phyloP scores from a whole-genome alignment of 2,113 vertebrate genomes.

The Glaucomys volans region DNA sequence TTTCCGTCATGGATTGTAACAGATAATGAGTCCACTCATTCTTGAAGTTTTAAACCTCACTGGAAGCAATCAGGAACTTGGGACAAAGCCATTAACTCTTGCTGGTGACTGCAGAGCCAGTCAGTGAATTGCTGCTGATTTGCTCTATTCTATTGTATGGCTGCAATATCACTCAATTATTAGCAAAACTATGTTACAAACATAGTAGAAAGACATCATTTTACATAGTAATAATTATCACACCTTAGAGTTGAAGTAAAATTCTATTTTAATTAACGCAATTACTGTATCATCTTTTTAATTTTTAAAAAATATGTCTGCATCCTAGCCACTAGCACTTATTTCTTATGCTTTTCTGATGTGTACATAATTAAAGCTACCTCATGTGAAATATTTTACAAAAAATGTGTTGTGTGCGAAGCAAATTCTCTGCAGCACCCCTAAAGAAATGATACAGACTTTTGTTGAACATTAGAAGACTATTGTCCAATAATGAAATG shows the following conservation, averaged over 20 bases:
- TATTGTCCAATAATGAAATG: neutral
- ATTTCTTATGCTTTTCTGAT: neutral
- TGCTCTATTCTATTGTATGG: neutral
- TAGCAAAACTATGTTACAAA: neutral
- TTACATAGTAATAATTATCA: neutral
- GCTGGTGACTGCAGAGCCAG: neutral
- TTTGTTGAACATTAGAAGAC: neutral
- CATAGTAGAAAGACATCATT: neutral
- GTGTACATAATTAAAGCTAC: neutral
- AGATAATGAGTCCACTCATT: neutral
- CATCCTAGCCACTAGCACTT: neutral
- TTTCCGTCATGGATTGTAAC: neutral
- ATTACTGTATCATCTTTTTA: neutral
- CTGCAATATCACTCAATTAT: neutral
- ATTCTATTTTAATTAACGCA: neutral
- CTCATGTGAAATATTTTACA: neutral
- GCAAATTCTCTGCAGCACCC: neutral
- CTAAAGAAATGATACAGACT: neutral
- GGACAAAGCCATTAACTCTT: slow-evolving; percentile 29
- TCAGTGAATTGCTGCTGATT: neutral
- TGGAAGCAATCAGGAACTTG: neutral
- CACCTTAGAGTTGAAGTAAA: neutral
- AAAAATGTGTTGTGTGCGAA: neutral
- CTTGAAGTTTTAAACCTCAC: neutral
- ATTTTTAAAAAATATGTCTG: neutral